A percentile compares a stretch with the other conserved stretches of the same genome.
Conservation (phyloP, 2,888 invertebrate species). For the Sinotaia quadrata region DNA sequence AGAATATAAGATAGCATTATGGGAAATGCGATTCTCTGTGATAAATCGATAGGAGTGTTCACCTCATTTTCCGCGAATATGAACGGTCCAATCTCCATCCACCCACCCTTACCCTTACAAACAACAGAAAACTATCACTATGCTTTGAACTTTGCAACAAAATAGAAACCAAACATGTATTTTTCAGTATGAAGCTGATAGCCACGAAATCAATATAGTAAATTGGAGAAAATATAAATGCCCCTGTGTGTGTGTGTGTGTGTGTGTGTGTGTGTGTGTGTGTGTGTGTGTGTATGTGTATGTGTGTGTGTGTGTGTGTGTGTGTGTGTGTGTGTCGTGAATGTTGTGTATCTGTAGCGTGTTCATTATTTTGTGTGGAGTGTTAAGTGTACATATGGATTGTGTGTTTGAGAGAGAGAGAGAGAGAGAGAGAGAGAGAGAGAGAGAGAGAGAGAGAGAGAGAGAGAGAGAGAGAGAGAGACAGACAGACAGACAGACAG, state of each 20-base stretch:
- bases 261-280: constrained; percentile 1
- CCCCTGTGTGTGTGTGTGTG: not conserved
- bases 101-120: too few relatives aligned
- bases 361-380: not conserved
- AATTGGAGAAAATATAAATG: not conserved
- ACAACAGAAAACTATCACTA: too few relatives aligned
- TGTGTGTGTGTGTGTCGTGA: not conserved
- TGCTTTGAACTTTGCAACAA: too few relatives aligned
- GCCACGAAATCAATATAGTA: too few relatives aligned
- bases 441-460: constrained; percentile 18
- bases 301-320: constrained; percentile 10
- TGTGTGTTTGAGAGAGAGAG: constrained; percentile 2
- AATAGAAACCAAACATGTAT: too few relatives aligned
- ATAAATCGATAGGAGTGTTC: too few relatives aligned
- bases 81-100: too few relatives aligned
- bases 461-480: constrained; percentile 10
- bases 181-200: too few relatives aligned
- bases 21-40: too few relatives aligned
- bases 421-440: constrained; percentile 24
- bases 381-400: not conserved
- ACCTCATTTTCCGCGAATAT: too few relatives aligned
- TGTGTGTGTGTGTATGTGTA: constrained; percentile 9
- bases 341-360: too few relatives aligned
- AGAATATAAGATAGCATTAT: too few relatives aligned
- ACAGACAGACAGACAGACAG: constrained; percentile 1